phyloP scores from a whole-genome alignment of 2,888 invertebrate genomes.

The Pseudococcus longispinus region DNA sequence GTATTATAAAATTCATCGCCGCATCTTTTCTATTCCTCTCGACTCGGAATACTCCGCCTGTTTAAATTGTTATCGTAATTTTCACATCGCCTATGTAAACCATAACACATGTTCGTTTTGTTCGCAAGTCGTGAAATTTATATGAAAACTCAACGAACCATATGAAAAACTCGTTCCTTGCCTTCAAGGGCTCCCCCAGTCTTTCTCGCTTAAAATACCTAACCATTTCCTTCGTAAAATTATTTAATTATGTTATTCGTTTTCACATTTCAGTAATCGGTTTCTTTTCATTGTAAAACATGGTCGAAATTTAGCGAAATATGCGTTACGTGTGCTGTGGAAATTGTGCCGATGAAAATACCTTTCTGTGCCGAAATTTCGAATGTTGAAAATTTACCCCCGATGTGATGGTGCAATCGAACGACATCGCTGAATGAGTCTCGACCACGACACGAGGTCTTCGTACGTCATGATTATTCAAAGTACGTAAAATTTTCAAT shows the following conservation, averaged over 20 bases:
- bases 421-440: background rate
- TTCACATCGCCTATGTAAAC: slow-evolving; percentile 29
- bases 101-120: slow-evolving; percentile 37
- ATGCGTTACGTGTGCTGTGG: background rate
- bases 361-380: background rate
- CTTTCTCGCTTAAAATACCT: slow-evolving; percentile 35
- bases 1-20: background rate
- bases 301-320: slow-evolving; percentile 3
- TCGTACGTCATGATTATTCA: slow-evolving; percentile 21
- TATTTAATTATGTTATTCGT: slow-evolving; percentile 41
- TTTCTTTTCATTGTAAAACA: slow-evolving; percentile 1
- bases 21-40: slow-evolving; percentile 19
- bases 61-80: slow-evolving; percentile 34
- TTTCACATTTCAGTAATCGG: slow-evolving; percentile 36
- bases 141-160: slow-evolving; percentile 41
- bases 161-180: slow-evolving; percentile 41
- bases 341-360: background rate
- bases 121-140: slow-evolving; percentile 30
- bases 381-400: background rate
- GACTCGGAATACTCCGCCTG: background rate
- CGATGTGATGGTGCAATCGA: background rate
- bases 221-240: slow-evolving; percentile 41
- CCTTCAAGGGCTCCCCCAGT: slow-evolving; percentile 45
- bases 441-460: background rate
- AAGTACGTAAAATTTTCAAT: slow-evolving; percentile 24